Base-by-base conservation (phyloP, 2,113 vertebrate species). In the Pachypanchax playfairii region DNA sequence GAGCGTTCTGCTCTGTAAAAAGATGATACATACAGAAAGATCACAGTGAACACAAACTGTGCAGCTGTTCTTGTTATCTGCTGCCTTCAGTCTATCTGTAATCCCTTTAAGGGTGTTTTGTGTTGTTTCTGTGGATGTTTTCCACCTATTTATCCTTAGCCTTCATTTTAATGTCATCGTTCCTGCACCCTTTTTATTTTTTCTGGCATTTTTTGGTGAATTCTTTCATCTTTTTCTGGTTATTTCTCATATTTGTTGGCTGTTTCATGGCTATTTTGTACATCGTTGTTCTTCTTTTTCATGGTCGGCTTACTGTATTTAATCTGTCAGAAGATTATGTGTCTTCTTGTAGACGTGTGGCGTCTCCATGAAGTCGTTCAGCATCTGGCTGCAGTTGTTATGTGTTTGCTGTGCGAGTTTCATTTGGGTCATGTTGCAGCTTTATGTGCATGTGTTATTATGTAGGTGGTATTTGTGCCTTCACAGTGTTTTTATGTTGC, bases 101-200 rank as follows among this genome's bases (percentile, higher is more conserved):
- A 36, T 60, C 21, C 22, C 35, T 39, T 20, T 36, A 18, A 28
- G 24, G 33, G 28, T 21, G 46, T 41, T 39, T 50, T 62, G 31
- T 38, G 6, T 36, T 22, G 14, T 14, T 4, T 24, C 15, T 12
- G 28, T 22, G 14, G 14, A 15, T 20, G 11, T 43, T 39, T 24
- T 24, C 20, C 33, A 24, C 5, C 24, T 28, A 6, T 48, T 48
- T 62, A 17, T 49, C n/a, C 33, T 22, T 10, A 13, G 28, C 21
- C 13, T 50, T 17, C n/a, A 29, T 4, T 3, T 28, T 4, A 13
- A 2, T 28, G 47, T 10, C 7, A 14, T 28, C 26, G 8, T n/a
- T 29, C 13, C 18, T 15, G 17, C 8, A 4, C 26, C 18, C 17
- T n/a, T 41, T 41, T n/a, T 2, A 6, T 41, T 35, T 12, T 12